Evolutionary conservation across 2,113 vertebrate genomes (phyloP).

Genomic region (Prolemur simus): DNA sequence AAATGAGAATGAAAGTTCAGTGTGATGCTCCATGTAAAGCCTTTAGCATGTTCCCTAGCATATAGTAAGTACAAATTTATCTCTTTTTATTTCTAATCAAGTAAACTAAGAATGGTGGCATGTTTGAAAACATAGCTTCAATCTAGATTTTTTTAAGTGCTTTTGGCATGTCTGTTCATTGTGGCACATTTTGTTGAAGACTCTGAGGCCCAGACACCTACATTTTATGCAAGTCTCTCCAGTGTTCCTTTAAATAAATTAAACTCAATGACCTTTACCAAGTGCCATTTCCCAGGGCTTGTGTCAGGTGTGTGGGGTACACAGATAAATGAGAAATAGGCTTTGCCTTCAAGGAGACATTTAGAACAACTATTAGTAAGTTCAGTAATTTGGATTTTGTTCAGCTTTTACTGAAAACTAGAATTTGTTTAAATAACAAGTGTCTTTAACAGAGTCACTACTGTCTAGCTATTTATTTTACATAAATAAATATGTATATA

Average conservation of each 20-base stretch:
- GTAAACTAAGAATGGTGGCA: neutral
- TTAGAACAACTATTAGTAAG: neutral
- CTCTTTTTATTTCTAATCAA: neutral
- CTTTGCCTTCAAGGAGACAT: conserved; percentile 11
- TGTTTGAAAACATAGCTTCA: neutral
- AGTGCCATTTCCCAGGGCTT: neutral
- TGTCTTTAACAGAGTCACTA: neutral
- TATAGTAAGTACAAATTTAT: neutral
- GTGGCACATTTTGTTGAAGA: neutral
- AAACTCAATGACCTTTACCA: conserved; percentile 32
- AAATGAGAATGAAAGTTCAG: neutral
- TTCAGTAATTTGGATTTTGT: conserved; percentile 22
- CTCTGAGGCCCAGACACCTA: neutral
- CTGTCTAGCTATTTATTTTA: neutral
- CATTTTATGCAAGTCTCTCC: neutral
- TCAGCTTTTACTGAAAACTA: conserved; percentile 23
- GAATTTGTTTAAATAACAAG: conserved; percentile 34
- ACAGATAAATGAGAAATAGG: conserved; percentile 14
- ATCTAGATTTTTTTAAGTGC: neutral
- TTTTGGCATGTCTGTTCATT: neutral
- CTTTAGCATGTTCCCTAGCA: neutral
- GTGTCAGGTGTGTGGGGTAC: neutral
- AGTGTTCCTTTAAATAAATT: neutral
- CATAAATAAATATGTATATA: neutral
- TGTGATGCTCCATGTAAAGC: neutral